Base-by-base conservation (phyloP, 2,888 invertebrate species). In the Chaetogeoica ovagalla region DNA sequence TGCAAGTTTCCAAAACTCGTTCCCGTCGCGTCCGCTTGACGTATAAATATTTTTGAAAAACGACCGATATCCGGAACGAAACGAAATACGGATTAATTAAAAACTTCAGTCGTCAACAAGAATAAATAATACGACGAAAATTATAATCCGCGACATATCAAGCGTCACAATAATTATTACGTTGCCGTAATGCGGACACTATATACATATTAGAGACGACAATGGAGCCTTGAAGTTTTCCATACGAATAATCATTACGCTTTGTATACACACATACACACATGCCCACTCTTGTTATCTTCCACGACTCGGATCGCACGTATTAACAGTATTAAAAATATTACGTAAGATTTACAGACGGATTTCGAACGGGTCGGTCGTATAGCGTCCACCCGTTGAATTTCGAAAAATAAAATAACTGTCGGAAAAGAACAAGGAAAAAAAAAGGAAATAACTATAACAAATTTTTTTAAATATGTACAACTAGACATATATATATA, bases 161-260 rank as follows among this genome's bases (percentile, higher is more conserved):
- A 48, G n/a, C 30, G n/a, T 72, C 23, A n/a, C n/a, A 48, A 48
- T 62, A 52, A 48, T 39, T 59, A 71, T 59, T 68, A 52, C 5
- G 19, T 1, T 57, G 37, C 9, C 4, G 30, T 4, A 30, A 19
- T 39, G 39, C 9, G 7, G n/a, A 30, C 19, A 5, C 13, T 23
- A 39, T 30, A 30, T 30, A 30, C n/a, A 30, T 30, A 30, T 30
- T 30, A 30, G 2, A 30, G 30, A 30, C 30, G 4, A 30, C 23
- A 30, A 72, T 5, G 19, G 48, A 48, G 60, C 72, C 60, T 72
- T 62, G 63, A 21, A 37, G 37, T 63, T 55, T 73, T 73, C 37
- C 23, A 37, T 19, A 63, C 19, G 21, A 63, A 63, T 66, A 11
- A 59, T n/a, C 37, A 37, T 8, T 57, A 37, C 4, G 2, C 30